Conservation (phyloP, 2,797 vertebrate genomes). For the Sibirionetta formosa region DNA sequence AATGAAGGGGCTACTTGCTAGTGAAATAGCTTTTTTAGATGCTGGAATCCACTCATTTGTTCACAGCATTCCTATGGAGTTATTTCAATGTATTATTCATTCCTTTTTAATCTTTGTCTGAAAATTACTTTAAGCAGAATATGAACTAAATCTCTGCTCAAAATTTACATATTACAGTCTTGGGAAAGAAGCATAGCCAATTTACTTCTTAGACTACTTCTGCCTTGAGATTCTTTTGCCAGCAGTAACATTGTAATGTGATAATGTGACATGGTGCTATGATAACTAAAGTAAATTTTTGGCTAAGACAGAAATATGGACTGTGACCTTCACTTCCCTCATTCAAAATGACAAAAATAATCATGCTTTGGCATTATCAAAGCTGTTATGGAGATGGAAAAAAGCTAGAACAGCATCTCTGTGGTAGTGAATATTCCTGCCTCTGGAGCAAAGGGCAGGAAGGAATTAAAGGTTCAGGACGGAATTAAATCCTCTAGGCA, state of each 20-base stretch:
- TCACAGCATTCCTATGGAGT: not conserved
- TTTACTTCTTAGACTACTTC: not conserved
- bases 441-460: not conserved
- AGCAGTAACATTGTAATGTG: not conserved
- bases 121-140: conserved; percentile 12
- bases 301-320: not conserved
- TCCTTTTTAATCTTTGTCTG: not conserved
- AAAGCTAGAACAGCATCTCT: not conserved
- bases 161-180: not conserved
- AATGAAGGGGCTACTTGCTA: not conserved
- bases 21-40: not conserved
- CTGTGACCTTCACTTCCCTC: not conserved
- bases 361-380: not conserved
- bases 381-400: not conserved
- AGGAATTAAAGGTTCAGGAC: not conserved
- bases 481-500: not conserved
- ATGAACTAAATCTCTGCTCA: not conserved
- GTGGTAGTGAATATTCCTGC: not conserved
- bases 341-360: not conserved
- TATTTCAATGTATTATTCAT: not conserved
- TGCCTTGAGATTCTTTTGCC: not conserved
- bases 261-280: not conserved
- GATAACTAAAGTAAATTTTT: not conserved
- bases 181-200: not conserved
- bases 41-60: not conserved